Evolutionary conservation across 1,140 invertebrate genomes (phyloP), one percentile per base, ranked within the genome.

Genomic region (Adelges cooleyi): DNA sequence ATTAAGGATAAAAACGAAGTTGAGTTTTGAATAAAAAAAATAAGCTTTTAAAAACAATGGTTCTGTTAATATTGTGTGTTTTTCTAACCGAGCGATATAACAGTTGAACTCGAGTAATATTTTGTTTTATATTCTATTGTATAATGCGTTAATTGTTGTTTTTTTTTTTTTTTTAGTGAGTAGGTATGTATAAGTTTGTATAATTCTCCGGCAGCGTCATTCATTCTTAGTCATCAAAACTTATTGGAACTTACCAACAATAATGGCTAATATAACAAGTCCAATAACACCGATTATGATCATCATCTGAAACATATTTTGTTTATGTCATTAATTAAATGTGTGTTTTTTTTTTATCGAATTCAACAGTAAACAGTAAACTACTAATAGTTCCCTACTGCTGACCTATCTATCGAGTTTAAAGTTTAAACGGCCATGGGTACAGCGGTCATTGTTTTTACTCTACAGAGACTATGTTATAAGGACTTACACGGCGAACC

Each of bases 241-340:
- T 67, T 68, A 69, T 65, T 70, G 68, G 38, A 71, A 77, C 78
- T 80, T 75, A 84, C 83, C 82, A 71, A 92, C 87, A 67, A 92
- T 86, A 69, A 93, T 90, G 69, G 90, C 89, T 69, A 93, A 77
- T 73, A 94, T 80, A 66, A 91, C 78, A 53, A 83, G 80, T 48
- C 84, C 86, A 71, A 93, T 92, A 62, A 86, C 84, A 65, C 89
- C 90, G 73, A 93, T 84, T 66, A 93, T 92, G 66, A 93, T 84
- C 89, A 93, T 92, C 90, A 94, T 93, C 80, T 81, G 73, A 51
- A 76, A 75, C 69, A 27, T 65, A 69, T 48, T n/a, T n/a, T n/a
- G n/a, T n/a, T n/a, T n/a, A n/a, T n/a, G n/a, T n/a, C n/a, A n/a
- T n/a, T n/a, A n/a, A n/a, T n/a, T n/a, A n/a, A n/a, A n/a, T n/a